phyloP scores from a whole-genome alignment of 2,888 invertebrate species.

The Hipparchia semele region DNA sequence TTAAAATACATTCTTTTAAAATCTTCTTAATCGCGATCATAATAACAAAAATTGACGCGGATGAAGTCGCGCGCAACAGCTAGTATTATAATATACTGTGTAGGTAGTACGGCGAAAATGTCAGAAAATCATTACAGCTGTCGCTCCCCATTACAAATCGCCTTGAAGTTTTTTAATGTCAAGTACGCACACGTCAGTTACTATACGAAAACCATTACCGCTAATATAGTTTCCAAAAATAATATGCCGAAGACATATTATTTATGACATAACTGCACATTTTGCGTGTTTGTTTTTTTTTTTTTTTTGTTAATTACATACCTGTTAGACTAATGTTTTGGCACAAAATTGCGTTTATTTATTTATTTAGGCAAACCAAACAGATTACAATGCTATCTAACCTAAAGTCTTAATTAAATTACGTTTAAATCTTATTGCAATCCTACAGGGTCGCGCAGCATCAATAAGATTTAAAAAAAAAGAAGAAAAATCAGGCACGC shows the following conservation, averaged over 20 bases:
- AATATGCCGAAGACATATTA: conserved; percentile 2
- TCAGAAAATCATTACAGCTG: conserved; percentile 1
- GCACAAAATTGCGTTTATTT: neutral
- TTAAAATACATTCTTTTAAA: too few relatives aligned
- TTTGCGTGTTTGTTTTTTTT: neutral
- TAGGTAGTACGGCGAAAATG: neutral
- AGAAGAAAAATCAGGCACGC: too few relatives aligned
- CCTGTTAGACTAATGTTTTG: neutral
- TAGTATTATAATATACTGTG: too few relatives aligned
- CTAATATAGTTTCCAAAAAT: conserved; percentile 16
- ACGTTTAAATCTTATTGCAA: too few relatives aligned
- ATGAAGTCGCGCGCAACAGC: too few relatives aligned
- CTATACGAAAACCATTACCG: conserved; percentile 5
- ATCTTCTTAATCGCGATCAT: too few relatives aligned
- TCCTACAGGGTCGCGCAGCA: too few relatives aligned
- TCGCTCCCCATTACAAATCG: neutral
- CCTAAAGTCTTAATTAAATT: too few relatives aligned
- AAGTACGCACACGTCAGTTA: conserved; percentile 2
- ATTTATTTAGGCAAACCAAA: too few relatives aligned
- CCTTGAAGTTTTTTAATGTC: conserved; percentile 22
- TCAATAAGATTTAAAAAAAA: too few relatives aligned
- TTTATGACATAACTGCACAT: neutral
- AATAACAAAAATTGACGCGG: too few relatives aligned
- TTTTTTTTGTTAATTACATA: neutral
- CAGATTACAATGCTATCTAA: too few relatives aligned